A percentile compares a stretch with the other conserved stretches of the same genome.
These are phyloP conservation scores for Gila orcuttii DNA, from an alignment of 2,113 vertebrate genomes.

Conservation along the genomic window DNA sequence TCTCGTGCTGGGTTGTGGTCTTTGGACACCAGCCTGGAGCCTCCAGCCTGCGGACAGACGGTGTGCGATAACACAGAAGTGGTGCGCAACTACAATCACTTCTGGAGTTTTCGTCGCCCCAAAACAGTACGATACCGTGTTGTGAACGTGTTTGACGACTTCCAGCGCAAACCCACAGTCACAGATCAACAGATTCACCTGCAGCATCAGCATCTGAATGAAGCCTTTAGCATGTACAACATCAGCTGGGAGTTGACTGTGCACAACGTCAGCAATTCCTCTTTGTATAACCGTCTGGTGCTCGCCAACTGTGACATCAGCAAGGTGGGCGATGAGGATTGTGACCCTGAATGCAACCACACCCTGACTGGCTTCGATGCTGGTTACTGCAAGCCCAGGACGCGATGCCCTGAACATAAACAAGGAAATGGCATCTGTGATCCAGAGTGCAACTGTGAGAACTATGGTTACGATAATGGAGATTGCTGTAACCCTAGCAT, in stretches of 20 bases:
- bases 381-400: slow-evolving; percentile 85
- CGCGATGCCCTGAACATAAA: slow-evolving; percentile 79
- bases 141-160: slow-evolving; percentile 87
- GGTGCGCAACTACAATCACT: slow-evolving; percentile 90
- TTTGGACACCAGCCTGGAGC: slow-evolving; percentile 87
- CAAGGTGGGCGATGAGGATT: slow-evolving; percentile 90
- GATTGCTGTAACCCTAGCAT: slow-evolving; percentile 95
- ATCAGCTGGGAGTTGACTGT: slow-evolving; percentile 96
- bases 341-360: slow-evolving; percentile 95
- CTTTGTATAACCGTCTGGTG: slow-evolving; percentile 87
- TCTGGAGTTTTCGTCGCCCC: slow-evolving; percentile 84
- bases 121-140: slow-evolving; percentile 93
- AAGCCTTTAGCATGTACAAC: slow-evolving; percentile 91
- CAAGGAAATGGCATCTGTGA: slow-evolving; percentile 90
- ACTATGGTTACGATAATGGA: slow-evolving; percentile 88
- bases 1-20: slow-evolving; percentile 72
- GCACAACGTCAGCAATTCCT: slow-evolving; percentile 89
- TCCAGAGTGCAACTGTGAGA: slow-evolving; percentile 93
- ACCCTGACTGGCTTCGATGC: slow-evolving; percentile 90
- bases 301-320: slow-evolving; percentile 96
- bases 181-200: slow-evolving; percentile 90
- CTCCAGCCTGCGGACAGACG: slow-evolving; percentile 93
- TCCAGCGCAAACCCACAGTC: slow-evolving; percentile 83
- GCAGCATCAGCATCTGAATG: slow-evolving; percentile 91
- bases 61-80: slow-evolving; percentile 91